Percentiles rank a stretch among this genome's conserved stretches.
phyloP scores from a whole-genome alignment of 2,888 invertebrate species.

The Phyllotreta cruciferae region DNA sequence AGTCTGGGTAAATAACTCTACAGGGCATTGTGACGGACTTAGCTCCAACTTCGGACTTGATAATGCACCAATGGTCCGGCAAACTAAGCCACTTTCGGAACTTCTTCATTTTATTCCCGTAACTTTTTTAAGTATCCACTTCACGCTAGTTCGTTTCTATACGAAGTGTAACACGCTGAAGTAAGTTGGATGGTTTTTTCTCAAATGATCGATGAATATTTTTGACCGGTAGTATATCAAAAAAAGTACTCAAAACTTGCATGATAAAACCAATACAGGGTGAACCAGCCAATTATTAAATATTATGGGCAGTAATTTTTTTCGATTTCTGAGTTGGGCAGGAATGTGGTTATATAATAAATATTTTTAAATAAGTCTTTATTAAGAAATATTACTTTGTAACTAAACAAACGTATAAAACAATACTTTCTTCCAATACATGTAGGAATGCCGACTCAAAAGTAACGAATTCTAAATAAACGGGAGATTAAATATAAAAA shows the following conservation, averaged over 20 bases:
- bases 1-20: constrained; percentile 25
- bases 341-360: too few species aligned
- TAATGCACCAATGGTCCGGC: constrained; percentile 25
- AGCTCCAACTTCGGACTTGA: constrained; percentile 21
- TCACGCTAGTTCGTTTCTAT: constrained; percentile 2
- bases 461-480: constrained; percentile 34
- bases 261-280: too few species aligned
- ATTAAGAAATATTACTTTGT: constrained; percentile 42
- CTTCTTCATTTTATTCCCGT: constrained; percentile 14
- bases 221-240: too few species aligned
- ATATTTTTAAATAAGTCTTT: constrained; percentile 44
- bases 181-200: too few species aligned
- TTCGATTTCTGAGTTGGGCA: too few species aligned
- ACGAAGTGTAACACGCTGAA: too few species aligned
- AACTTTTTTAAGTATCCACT: constrained; percentile 15
- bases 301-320: too few species aligned
- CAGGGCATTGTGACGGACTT: constrained; percentile 28
- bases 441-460: constrained; percentile 35
- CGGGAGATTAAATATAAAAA: constrained; percentile 24
- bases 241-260: too few species aligned
- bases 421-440: constrained; percentile 39
- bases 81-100: constrained; percentile 22
- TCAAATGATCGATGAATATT: too few species aligned
- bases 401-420: constrained; percentile 42
- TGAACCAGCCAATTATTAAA: not conserved